phyloP scores from a whole-genome alignment of 64 coral and sea anemone genomes.

The Pachyseris speciosa region DNA sequence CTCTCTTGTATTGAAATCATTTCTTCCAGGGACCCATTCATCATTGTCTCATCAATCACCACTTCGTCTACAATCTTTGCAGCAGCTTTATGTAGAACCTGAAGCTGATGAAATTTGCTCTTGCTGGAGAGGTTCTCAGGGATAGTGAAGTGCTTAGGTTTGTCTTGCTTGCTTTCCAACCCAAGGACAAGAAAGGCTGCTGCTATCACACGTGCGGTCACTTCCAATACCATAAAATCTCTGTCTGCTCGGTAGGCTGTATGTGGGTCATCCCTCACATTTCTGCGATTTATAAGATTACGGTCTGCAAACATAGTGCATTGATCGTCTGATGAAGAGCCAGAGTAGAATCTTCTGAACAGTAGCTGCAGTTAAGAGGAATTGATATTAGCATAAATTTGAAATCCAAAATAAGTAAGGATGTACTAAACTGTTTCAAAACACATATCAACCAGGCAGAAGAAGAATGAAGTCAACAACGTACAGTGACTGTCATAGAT shows the following conservation, averaged over 20 bases:
- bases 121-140: slow-evolving; percentile 1
- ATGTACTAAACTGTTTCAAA: too few species aligned
- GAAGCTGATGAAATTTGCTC: slow-evolving; percentile 36
- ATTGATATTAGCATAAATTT: too few species aligned
- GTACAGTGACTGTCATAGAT: too few species aligned
- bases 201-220: slow-evolving; percentile 12
- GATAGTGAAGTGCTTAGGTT: slow-evolving; percentile 7
- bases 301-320: slow-evolving; percentile 38
- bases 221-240: slow-evolving; percentile 23
- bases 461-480: too few species aligned
- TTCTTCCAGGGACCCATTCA: background rate
- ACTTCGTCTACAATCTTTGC: slow-evolving; percentile 42
- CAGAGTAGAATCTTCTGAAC: slow-evolving; percentile 18
- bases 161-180: background rate
- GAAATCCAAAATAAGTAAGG: too few species aligned
- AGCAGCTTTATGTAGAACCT: slow-evolving; percentile 52
- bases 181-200: slow-evolving; percentile 44
- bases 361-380: slow-evolving; percentile 35
- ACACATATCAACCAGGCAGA: too few species aligned
- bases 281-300: slow-evolving; percentile 26
- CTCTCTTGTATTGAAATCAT: slow-evolving; percentile 48
- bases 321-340: background rate
- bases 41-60: background rate
- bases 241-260: slow-evolving; percentile 22
- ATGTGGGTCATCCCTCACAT: slow-evolving; percentile 40